Conservation (phyloP, 2,888 invertebrate genomes). For the Smittia aterrima region DNA sequence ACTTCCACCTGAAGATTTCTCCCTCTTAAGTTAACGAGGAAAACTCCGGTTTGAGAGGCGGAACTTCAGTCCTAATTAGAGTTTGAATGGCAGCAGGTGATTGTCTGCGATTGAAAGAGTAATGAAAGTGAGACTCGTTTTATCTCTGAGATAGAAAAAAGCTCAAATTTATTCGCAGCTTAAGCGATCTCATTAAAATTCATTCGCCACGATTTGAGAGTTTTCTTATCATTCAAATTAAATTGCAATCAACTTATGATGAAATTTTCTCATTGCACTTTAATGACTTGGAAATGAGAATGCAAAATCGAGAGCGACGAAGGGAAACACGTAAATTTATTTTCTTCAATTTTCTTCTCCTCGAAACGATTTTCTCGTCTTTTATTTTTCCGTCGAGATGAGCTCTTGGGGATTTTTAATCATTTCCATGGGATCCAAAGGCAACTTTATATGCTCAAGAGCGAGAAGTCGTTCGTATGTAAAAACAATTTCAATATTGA, state of each 20-base stretch:
- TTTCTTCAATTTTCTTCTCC: conserved; percentile 32
- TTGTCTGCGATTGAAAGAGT: conserved; percentile 1
- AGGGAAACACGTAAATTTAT: background rate
- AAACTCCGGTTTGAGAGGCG: background rate
- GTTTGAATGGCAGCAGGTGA: conserved; percentile 29
- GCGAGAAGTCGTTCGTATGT: background rate
- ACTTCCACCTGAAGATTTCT: conserved; percentile 17
- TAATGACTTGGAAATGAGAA: conserved; percentile 10
- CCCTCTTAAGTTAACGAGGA: background rate
- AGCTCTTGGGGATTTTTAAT: conserved; percentile 15
- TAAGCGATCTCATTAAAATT: no score
- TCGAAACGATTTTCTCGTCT: conserved; percentile 2
- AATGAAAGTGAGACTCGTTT: no score
- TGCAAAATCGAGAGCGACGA: background rate
- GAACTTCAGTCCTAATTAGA: conserved; percentile 14
- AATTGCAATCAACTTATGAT: conserved; percentile 4
- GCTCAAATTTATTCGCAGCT: no score
- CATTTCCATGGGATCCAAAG: conserved; percentile 9
- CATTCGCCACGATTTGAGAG: no score
- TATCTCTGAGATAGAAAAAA: no score
- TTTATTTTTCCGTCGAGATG: background rate
- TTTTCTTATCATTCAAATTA: background rate
- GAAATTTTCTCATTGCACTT: conserved; percentile 7
- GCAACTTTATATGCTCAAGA: background rate
- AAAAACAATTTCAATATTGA: conserved; percentile 26